These are phyloP conservation scores for Apoderus coryli DNA, from an alignment of 2,888 invertebrate species.

Conservation along the genomic window DNA sequence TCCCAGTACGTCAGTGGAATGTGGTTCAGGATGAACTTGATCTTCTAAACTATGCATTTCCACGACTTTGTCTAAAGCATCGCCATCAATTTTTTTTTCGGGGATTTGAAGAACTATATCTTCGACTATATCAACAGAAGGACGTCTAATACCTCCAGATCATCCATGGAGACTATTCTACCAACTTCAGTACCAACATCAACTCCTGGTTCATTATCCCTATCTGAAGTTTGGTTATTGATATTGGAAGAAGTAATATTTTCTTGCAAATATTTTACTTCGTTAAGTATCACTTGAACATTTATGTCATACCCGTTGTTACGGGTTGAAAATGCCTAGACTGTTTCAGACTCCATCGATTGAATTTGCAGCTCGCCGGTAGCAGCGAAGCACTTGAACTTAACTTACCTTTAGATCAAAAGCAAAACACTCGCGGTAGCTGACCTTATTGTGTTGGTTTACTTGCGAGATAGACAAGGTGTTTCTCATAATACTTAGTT, in stretches of 20 bases:
- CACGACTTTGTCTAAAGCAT: background rate
- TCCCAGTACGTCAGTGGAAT: conserved; percentile 3
- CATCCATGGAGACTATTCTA: conserved; percentile 1
- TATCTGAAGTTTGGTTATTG: conserved; percentile 3
- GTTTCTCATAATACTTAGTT: too few species aligned
- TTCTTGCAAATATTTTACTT: conserved; percentile 5
- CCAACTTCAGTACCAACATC: conserved; percentile 3
- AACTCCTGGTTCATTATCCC: conserved; percentile 1
- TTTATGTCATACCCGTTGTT: background rate
- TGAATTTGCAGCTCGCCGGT: too few species aligned
- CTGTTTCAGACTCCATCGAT: too few species aligned
- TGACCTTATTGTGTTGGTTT: too few species aligned
- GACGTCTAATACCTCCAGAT: conserved; percentile 1
- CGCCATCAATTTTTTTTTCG: conserved; percentile 2
- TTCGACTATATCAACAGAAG: conserved; percentile 3
- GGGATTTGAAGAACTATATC: conserved; percentile 1
- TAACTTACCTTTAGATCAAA: too few species aligned
- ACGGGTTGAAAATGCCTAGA: too few species aligned
- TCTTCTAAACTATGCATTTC: conserved; percentile 1
- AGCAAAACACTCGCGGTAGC: too few species aligned
- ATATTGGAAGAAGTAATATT: conserved; percentile 2
- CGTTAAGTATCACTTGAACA: conserved; percentile 4
- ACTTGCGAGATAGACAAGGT: too few species aligned
- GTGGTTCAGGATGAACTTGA: too few species aligned
- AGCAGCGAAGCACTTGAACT: too few species aligned